Base-by-base conservation (phyloP, 2,797 vertebrate species). In the Menidia menidia region DNA sequence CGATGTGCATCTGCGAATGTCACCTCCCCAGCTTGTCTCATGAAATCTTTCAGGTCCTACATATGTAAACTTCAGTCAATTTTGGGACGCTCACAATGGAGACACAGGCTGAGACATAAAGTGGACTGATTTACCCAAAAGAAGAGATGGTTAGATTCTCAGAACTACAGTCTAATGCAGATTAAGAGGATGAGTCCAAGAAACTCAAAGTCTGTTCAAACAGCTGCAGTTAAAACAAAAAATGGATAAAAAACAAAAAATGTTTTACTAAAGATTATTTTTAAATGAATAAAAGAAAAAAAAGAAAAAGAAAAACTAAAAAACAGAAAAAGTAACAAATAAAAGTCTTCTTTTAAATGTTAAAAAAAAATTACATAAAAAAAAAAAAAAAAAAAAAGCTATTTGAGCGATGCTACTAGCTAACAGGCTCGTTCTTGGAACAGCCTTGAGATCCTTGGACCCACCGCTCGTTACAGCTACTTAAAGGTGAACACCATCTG, bases 1-100 rank as follows among this genome's bases (percentile, higher is more conserved):
- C 97, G 94, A 73, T 99, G 97, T 89, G 97, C 97, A 80, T 98
- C 97, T 67, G 97, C 97, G 93, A 98, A 98, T 74, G 97, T 99
- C 92, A 99, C 97, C 91, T 99, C 97, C 84, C 97, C 97, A 84
- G 97, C 97, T 94, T 98, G 97, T 89, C 97, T 97, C 97, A 99
- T 98, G 95, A 98, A 98, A 96, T 99, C 97, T 95, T 99, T 98
- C 90, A 98, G 94, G 92, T 98, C 97, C 97, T 98, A 97, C 87
- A 94, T 94, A 95, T 71, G 71, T 69, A 90, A 85, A 88, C 66
- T 54, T 54, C 50, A 73, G 73, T 89, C 66, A 90, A 57, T 89
- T 95, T 2, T 67, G 53, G 73, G 73, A 59, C 66, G 71, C 50
- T 83, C 57, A 0, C 50, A 35, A 61, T 60, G 83, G 58, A 70